Evolutionary conservation across 2,797 vertebrate genomes (phyloP), one percentile per base, ranked within the genome.

Genomic region (Sebastes iracundus): DNA sequence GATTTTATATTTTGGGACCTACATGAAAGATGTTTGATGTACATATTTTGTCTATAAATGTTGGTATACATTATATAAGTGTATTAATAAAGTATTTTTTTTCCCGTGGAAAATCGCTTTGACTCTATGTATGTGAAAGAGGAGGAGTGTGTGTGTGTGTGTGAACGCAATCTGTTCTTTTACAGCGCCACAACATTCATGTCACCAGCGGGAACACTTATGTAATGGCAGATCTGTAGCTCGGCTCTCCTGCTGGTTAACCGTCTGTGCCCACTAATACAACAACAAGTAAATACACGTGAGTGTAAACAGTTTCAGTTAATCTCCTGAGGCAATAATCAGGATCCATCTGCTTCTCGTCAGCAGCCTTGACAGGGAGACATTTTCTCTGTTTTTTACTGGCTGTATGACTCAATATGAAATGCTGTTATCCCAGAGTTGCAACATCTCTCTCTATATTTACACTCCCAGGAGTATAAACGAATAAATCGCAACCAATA

Each of bases 31-130:
- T 96, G 95, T 95, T 97, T 95, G 96, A 96, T 99, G 97, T 98
- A 99, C 96, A 98, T 99, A 98, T 98, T 98, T 98, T 98, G 97
- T 97, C 96, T 96, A 96, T 94, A 96, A 93, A 96, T 97, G 97
- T 98, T 97, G 96, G 96, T 96, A 97, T 97, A 96, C 96, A 96
- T 97, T 97, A 96, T 96, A 92, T 93, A 97, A 97, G 92, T 94
- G 92, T 96, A 97, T 97, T 96, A 99, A 98, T 99, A 99, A 99
- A 95, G 94, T 97, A 96, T 95, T 95, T 98, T 97, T 97, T 97
- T 97, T 97, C 97, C 97, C 94, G 97, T 98, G 97, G 97, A 98
- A 97, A 94, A 70, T 88, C 10, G 61, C 74, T 70, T 55, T 42
- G 81, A 53, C 58, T 81, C 6, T 75, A 16, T 86, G 28, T 83